Conservation (phyloP, 2,113 vertebrate genomes). For the Sprattus sprattus region DNA sequence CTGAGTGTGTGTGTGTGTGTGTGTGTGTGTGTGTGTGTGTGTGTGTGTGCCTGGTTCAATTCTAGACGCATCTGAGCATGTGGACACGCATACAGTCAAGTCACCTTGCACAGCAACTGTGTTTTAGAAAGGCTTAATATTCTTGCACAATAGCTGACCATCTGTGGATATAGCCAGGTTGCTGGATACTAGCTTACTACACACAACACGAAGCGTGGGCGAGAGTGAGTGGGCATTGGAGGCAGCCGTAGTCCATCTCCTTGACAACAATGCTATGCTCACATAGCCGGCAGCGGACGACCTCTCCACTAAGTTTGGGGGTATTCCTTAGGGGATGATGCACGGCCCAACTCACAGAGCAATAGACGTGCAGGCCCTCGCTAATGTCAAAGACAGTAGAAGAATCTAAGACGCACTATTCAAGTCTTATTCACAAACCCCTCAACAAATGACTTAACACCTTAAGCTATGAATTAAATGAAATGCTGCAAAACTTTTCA, state of each 20-base stretch:
- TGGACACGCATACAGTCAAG: not conserved
- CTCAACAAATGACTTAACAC: not conserved
- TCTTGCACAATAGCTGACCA: not conserved
- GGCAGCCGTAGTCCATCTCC: conserved; percentile 59
- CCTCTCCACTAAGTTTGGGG: conserved; percentile 17
- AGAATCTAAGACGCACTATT: not conserved
- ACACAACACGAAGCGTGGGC: conserved; percentile 1
- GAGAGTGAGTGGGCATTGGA: conserved; percentile 19
- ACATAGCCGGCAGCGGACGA: conserved; percentile 54
- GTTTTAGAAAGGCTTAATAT: not conserved
- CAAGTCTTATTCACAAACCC: not conserved
- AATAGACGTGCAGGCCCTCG: not conserved
- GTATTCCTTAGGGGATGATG: not conserved
- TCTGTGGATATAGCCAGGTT: not conserved
- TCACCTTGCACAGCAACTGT: not conserved
- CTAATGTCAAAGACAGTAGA: not conserved
- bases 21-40: not conserved
- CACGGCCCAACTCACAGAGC: not conserved
- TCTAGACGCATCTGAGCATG: not conserved
- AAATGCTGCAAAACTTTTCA: not conserved
- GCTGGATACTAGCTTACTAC: not conserved
- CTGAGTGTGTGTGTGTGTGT: conserved; percentile 31
- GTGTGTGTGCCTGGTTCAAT: too few relatives aligned
- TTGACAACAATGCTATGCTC: conserved; percentile 61
- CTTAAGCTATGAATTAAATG: not conserved